Evolutionary conservation across 92 coral and sea anemone genomes (phyloP).

Genomic region (Actinernus sp.): DNA sequence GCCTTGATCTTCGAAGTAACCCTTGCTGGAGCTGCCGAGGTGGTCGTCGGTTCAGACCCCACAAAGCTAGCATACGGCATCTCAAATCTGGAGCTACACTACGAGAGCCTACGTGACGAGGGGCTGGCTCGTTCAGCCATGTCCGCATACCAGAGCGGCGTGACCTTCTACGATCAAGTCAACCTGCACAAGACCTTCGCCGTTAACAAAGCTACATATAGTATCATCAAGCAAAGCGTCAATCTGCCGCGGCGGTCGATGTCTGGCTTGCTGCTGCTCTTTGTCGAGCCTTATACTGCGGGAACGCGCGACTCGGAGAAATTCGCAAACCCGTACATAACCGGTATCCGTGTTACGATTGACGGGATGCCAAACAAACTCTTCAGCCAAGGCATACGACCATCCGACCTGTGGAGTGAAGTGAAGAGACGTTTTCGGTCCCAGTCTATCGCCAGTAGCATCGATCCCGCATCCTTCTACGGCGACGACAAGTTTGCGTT

Average conservation of each 20-base stretch:
- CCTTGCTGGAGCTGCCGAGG: too few relatives aligned
- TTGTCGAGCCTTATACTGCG: slow-evolving; percentile 3
- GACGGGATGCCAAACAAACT: slow-evolving; percentile 21
- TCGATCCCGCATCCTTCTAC: slow-evolving; percentile 5
- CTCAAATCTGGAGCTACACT: slow-evolving; percentile 6
- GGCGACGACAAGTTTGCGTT: too few relatives aligned
- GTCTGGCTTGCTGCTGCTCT: slow-evolving; percentile 5
- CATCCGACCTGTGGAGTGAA: slow-evolving; percentile 1
- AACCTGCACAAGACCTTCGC: background rate
- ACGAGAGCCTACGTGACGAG: slow-evolving; percentile 5
- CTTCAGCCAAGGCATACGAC: slow-evolving; percentile 2
- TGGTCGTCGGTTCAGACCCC: slow-evolving; percentile 1
- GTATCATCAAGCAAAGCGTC: background rate
- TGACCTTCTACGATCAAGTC: slow-evolving; percentile 17
- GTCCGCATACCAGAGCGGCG: background rate
- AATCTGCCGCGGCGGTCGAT: slow-evolving; percentile 9
- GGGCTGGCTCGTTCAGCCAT: background rate
- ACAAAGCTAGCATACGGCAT: background rate
- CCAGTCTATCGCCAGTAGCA: too few relatives aligned
- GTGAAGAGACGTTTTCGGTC: slow-evolving; percentile 2
- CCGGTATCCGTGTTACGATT: slow-evolving; percentile 8
- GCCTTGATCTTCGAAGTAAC: too few relatives aligned
- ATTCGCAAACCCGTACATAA: slow-evolving; percentile 11
- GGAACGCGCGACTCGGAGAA: slow-evolving; percentile 3
- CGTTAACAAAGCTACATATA: background rate